Evolutionary conservation across 2,113 vertebrate genomes (phyloP), one percentile per base, ranked within the genome.

Genomic region (Uria lomvia): DNA sequence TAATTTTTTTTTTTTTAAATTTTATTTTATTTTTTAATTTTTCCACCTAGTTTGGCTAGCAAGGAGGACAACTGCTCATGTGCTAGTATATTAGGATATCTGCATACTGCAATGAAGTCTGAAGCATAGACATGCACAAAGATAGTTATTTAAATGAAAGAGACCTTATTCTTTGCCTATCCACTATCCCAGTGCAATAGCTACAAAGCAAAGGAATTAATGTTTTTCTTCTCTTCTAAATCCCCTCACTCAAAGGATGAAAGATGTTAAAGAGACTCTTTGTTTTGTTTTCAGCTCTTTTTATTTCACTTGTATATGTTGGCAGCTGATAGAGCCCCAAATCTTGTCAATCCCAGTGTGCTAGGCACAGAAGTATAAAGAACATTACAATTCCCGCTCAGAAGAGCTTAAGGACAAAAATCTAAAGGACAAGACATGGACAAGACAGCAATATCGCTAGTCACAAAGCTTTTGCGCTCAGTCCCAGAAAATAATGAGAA

Each of bases 181-280:
- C 32, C 68, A 55, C 50, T 75, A 89, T 81, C 72, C 89, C 86
- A 95, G 83, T 87, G 65, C 68, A 94, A 74, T 71, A 95, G 68
- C n/a, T 91, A 91, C 56, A 87, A 95, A 92, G 84, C n/a, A 91
- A 73, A 96, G 65, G 65, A 94, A 92, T 91, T 92, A 94, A 95
- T 84, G 76, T 85, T 94, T 94, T 89, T 68, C 42, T 87, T 92
- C 73, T 95, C 52, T 67, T 89, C 76, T 91, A 95, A 94, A 94
- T 89, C 65, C 68, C n/a, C 73, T 96, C 83, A 71, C 56, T 92
- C 56, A 95, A 52, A 65, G 65, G 78, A 83, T 89, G 80, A 91
- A 92, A 91, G 66, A 68, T 52, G 18, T 87, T 87, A 87, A 66
- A 91, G 59, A 94, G 50, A 86, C 45, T 89, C 76, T 91, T 93